Evolutionary conservation across 2,113 vertebrate genomes (phyloP), one percentile per base, ranked within the genome.

Genomic region (Australoheros scitulus): DNA sequence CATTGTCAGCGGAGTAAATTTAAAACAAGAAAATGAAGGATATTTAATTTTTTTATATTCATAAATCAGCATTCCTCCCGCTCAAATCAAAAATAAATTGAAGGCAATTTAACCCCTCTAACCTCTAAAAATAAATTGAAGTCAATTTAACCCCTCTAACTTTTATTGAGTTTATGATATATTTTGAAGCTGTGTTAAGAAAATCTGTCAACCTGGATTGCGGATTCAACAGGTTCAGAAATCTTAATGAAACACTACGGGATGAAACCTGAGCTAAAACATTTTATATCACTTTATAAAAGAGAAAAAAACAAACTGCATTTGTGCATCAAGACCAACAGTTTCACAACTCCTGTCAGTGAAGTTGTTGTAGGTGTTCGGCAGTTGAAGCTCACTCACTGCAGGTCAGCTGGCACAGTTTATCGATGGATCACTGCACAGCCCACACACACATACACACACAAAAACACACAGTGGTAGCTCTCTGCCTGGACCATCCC

Each of bases 331-430:
- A 56, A 82, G 75, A 79, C 56, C 14, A 63, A 78, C 87, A 79
- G 61, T 90, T 88, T 86, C 79, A 81, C 85, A 91, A 89, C 83
- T 86, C 76, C 63, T 89, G 68, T 81, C 77, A 74, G 84, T 80
- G 77, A 84, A 88, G 91, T 85, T 91, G 84, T 88, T 92, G 91
- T 92, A 92, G 91, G 93, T 92, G 91, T 92, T 89, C 61, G 77
- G 87, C 77, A 84, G 88, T 83, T 87, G 86, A 90, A 74, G 79
- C 85, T 91, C 82, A 84, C 88, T 92, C 83, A 63, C 82, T 92
- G 86, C 84, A 90, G 87, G 89, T 94, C 91, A 91, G 90, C 87
- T 88, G 82, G 86, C 89, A 90, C 79, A 55, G 86, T 91, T 89
- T 91, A 81, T 82, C 2, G 85, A 85, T 88, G 82, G 88, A 92